Conservation (phyloP, 1,140 invertebrate species). For the Caenorhabditis tropicalis region DNA sequence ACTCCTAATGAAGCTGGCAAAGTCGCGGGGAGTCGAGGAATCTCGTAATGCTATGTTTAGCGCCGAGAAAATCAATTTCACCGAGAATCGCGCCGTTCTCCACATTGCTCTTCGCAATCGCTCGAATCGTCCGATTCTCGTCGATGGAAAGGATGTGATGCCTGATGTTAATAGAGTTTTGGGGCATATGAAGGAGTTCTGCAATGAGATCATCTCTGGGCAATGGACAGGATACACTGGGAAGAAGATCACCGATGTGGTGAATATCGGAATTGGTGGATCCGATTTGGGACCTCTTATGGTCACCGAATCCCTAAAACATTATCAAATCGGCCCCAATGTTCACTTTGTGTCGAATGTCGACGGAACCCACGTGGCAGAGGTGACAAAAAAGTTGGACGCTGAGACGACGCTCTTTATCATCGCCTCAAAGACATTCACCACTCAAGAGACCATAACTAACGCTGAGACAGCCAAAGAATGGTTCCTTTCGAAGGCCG, state of each 20-base stretch:
- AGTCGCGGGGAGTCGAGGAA: conserved; percentile 82
- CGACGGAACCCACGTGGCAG: conserved; percentile 95
- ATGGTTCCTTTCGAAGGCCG: conserved; percentile 87
- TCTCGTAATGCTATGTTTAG: conserved; percentile 90
- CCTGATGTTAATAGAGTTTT: conserved; percentile 90
- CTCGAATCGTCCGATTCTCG: conserved; percentile 80
- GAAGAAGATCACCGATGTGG: conserved; percentile 93
- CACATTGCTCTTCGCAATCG: conserved; percentile 92
- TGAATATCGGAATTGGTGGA: conserved; percentile 99
- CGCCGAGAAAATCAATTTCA: conserved; percentile 96
- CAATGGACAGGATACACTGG: conserved; percentile 88
- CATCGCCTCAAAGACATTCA: conserved; percentile 98
- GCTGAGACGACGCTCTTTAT: conserved; percentile 95
- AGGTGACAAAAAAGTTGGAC: conserved; percentile 87
- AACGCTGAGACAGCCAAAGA: conserved; percentile 94
- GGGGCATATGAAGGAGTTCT: conserved; percentile 92
- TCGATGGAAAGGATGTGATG: conserved; percentile 90
- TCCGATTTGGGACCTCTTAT: conserved; percentile 96
- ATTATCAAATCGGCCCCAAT: conserved; percentile 84
- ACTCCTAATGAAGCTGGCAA: conserved; percentile 76
- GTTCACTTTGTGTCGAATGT: conserved; percentile 99
- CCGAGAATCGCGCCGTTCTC: conserved; percentile 91
- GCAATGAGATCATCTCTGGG: conserved; percentile 77
- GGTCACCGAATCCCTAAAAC: conserved; percentile 96
- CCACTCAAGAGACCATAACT: conserved; percentile 98